Evolutionary conservation across 2,113 vertebrate species (phyloP).

Genomic region (Phoxinus phoxinus): DNA sequence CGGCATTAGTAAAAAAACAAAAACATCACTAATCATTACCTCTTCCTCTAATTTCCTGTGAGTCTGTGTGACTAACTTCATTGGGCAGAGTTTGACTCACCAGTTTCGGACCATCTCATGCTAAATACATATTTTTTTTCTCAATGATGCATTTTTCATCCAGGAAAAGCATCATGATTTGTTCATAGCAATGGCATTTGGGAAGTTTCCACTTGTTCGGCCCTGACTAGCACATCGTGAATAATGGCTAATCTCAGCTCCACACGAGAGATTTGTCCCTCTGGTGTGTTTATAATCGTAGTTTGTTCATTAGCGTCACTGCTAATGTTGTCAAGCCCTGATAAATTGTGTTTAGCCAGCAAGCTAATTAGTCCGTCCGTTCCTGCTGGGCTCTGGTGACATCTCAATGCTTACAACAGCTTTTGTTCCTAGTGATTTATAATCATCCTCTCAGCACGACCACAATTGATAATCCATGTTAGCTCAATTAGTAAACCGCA

Average conservation of each 20-base stretch:
- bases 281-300: not conserved
- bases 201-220: too few relatives aligned
- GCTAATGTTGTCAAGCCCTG: not conserved
- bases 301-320: constrained; percentile 15
- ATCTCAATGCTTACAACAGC: not conserved
- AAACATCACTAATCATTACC: not conserved
- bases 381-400: constrained; percentile 29
- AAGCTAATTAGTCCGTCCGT: constrained; percentile 32
- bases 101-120: constrained; percentile 1
- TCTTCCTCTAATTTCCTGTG: constrained; percentile 22
- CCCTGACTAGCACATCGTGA: too few relatives aligned
- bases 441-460: not conserved
- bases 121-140: not conserved
- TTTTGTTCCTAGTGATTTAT: constrained; percentile 26
- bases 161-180: not conserved
- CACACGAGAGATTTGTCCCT: not conserved
- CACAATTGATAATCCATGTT: not conserved
- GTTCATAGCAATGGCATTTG: constrained; percentile 8
- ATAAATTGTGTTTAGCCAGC: constrained; percentile 21
- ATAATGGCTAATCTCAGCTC: not conserved
- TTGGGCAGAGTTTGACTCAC: not conserved
- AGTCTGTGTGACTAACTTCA: not conserved
- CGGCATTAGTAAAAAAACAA: not conserved
- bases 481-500: not conserved
- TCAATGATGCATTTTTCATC: not conserved